Conservation (phyloP, 2,888 invertebrate genomes). For the Petrolisthes cinctipes region DNA sequence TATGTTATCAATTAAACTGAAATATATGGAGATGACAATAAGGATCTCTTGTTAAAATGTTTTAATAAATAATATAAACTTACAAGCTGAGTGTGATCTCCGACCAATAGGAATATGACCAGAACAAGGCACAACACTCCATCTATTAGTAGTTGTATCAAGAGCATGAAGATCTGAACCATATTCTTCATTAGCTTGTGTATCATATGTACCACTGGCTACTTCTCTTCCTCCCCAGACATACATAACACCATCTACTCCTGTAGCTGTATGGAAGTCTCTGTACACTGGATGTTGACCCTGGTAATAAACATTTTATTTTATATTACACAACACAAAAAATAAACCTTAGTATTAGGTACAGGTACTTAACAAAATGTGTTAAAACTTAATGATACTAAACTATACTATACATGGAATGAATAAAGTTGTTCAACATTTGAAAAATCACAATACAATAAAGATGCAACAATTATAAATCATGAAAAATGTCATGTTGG, state of each 20-base stretch:
- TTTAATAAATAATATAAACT: slow-evolving; percentile 70
- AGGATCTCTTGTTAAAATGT: background rate
- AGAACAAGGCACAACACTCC: slow-evolving; percentile 76
- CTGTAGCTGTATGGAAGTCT: slow-evolving; percentile 64
- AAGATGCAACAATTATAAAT: background rate
- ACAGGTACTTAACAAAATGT: background rate
- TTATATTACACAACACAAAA: background rate
- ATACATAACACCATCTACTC: slow-evolving; percentile 75
- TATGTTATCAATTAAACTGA: too few relatives aligned
- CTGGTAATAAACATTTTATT: background rate
- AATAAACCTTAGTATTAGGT: background rate
- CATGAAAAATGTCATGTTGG: background rate
- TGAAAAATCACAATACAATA: background rate
- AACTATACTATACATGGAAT: background rate
- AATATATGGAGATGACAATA: too few relatives aligned
- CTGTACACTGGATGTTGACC: slow-evolving; percentile 49
- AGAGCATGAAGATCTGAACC: slow-evolving; percentile 73
- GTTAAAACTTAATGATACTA: background rate
- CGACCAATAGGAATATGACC: slow-evolving; percentile 82
- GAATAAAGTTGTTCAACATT: background rate
- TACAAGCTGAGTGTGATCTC: slow-evolving; percentile 92
- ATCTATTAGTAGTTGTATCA: slow-evolving; percentile 79
- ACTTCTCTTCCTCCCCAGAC: slow-evolving; percentile 91
- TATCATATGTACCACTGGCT: slow-evolving; percentile 76
- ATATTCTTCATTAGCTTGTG: slow-evolving; percentile 70